phyloP scores from a whole-genome alignment of 2,888 invertebrate species.

The Polydrusus cervinus region DNA sequence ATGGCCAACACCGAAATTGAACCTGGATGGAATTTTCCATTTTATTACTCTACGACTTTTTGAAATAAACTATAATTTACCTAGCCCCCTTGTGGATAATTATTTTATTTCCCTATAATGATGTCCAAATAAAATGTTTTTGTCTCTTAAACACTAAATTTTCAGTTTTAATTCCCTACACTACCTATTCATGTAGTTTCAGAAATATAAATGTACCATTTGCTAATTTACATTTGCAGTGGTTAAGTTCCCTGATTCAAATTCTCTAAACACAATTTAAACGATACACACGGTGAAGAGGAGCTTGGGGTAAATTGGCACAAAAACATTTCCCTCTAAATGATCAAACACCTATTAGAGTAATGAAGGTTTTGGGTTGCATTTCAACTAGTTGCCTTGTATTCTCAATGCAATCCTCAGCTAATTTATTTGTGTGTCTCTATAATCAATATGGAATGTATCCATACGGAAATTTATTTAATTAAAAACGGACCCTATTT shows the following conservation, averaged over 20 bases:
- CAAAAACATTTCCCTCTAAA: constrained; percentile 3
- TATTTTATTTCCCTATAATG: too few species aligned
- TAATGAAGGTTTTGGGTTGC: constrained; percentile 9
- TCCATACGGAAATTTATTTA: neutral
- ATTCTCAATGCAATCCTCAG: neutral
- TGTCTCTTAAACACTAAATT: too few species aligned
- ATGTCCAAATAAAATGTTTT: too few species aligned
- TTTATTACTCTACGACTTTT: too few species aligned
- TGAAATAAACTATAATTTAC: too few species aligned
- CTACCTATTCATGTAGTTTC: too few species aligned
- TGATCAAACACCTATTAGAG: constrained; percentile 13
- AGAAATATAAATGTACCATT: too few species aligned
- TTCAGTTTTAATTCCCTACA: too few species aligned
- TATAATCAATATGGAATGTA: neutral
- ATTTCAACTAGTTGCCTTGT: constrained; percentile 7
- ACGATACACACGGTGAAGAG: constrained; percentile 4
- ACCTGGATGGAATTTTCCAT: too few species aligned
- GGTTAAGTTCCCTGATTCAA: neutral
- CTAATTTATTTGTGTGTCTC: neutral
- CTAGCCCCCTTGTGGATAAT: too few species aligned
- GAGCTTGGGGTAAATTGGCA: constrained; percentile 7
- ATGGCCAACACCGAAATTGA: too few species aligned
- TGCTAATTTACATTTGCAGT: neutral
- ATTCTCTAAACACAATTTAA: constrained; percentile 16
- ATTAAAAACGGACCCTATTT: constrained; percentile 2